A percentile compares a stretch with the other conserved stretches of the same genome.
Conservation (phyloP, 1,140 invertebrate species). For the Coenobita brevimanus region DNA sequence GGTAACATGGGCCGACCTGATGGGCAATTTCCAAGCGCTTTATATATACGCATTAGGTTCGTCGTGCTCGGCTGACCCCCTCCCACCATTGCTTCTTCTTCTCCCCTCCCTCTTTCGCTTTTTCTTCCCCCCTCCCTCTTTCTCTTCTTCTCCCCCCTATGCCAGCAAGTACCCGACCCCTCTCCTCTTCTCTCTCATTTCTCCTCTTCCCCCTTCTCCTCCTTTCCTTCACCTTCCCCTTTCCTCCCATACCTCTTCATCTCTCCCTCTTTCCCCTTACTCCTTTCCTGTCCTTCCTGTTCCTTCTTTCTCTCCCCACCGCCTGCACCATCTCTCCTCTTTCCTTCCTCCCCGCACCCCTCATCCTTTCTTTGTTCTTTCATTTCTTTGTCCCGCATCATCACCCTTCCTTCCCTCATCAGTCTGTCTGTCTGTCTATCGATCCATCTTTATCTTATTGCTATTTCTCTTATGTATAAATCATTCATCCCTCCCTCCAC, state of each 20-base stretch:
- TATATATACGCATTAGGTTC: no score
- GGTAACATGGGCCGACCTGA: no score
- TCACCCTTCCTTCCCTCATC: background rate
- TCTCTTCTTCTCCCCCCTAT: constrained; percentile 1
- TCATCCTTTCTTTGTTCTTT: background rate
- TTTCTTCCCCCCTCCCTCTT: background rate
- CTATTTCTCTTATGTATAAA: background rate
- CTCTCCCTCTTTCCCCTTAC: background rate
- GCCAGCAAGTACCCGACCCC: no score
- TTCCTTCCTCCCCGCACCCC: background rate
- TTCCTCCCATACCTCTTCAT: background rate
- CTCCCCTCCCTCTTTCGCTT: background rate
- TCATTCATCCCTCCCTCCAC: background rate
- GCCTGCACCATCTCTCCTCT: background rate
- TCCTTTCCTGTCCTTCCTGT: background rate
- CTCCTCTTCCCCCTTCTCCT: no score
- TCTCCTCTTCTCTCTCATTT: background rate
- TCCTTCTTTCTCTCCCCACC: background rate
- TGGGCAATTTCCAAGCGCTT: no score
- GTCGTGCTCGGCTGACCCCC: no score
- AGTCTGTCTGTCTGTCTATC: background rate
- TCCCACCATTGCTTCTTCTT: no score
- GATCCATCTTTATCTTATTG: background rate
- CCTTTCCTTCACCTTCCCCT: background rate
- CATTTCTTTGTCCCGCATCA: background rate